Base-by-base conservation (phyloP, 2,888 invertebrate species). In the Oscheius myriophilus region DNA sequence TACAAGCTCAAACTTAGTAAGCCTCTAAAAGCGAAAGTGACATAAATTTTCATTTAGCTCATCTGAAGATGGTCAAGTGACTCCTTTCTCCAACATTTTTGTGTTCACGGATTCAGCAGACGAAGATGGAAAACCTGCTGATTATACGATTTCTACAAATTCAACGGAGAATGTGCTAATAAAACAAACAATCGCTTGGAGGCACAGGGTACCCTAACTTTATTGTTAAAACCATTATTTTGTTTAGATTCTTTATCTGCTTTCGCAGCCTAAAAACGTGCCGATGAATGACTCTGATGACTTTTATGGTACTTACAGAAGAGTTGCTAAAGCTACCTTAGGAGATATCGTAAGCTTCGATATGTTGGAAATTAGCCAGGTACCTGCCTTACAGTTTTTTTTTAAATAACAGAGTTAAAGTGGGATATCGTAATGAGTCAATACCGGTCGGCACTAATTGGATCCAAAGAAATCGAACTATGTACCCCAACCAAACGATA, bases 81-180 rank as follows among this genome's bases (percentile, higher is more conserved):
- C 42, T 26, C 12, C 25, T 21, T 61, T 61, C 33, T 61, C 61
- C n/a, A 61, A 61, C 26, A 61, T 61, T 21, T 43, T 63, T n/a
- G 63, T 63, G 49, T 63, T 63, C 53, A 63, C 63, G 21, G 63
- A 63, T 23, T 23, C 61, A 14, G n/a, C 25, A 26, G 61, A 61
- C 18, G 33, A 33, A 16, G 61, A 61, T 12, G 61, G 43, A 7
- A 18, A 58, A 33, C 3, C 33, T 33, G 33, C 9, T 9, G 33
- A 33, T 9, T 9, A 3, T 9, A 33, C 33, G 4, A 33, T 33
- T 33, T 33, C 33, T 6, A 6, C 33, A 33, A 33, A 33, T 6
- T 6, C 3, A 6, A 9, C 9, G 4, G 33, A 33, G 9, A 33
- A 9, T 33, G 3, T 33, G 33, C 21, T 51, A 33, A 61, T 61